Evolutionary conservation across 2,888 invertebrate genomes (phyloP), one percentile per base, ranked within the genome.

Genomic region (Tuberolachnus salignus): DNA sequence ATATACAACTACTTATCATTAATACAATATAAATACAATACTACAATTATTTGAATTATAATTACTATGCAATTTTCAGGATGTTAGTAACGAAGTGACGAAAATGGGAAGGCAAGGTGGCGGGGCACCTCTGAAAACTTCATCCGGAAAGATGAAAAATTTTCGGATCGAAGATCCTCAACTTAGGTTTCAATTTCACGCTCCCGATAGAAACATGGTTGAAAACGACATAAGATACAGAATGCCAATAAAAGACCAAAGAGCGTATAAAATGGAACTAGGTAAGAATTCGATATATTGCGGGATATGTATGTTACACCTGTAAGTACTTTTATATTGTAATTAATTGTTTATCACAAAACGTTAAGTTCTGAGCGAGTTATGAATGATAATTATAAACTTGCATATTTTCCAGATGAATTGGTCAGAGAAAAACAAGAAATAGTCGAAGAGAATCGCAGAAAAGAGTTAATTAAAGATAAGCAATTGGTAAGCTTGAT

Each of bases 171-270:
- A 88, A 83, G 92, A 92, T 84, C 91, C 92, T 3, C 87, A 89
- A 82, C 86, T 92, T 82, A 88, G 90, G 82, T 90, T 87, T 83
- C 88, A 88, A 81, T 89, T 89, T 85, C 87, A 89, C n/a, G 89
- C 89, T 66, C 87, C 88, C 80, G 85, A 89, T 81, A 87, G 91
- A 81, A 88, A 89, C 83, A 88, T 89, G 81, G 89, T 92, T 16
- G 92, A 92, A 83, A 92, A 92, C 84, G 90, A 90, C 83, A 87
- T 92, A 81, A 87, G 92, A 46, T 92, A 92, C 84, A 88, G 89
- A 82, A 88, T 88, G 72, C 87, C 89, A 26, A 87, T 88, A 78
- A 86, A 85, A 23, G 87, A 89, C 81, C 88, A 90, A 83, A 86
- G 86, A 80, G 85, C 85, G 71, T 91, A 91, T 83, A 89, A 89